These are phyloP conservation scores for Rugalucina vietnamica DNA, from an alignment of 2,888 invertebrate species.

Conservation along the genomic window DNA sequence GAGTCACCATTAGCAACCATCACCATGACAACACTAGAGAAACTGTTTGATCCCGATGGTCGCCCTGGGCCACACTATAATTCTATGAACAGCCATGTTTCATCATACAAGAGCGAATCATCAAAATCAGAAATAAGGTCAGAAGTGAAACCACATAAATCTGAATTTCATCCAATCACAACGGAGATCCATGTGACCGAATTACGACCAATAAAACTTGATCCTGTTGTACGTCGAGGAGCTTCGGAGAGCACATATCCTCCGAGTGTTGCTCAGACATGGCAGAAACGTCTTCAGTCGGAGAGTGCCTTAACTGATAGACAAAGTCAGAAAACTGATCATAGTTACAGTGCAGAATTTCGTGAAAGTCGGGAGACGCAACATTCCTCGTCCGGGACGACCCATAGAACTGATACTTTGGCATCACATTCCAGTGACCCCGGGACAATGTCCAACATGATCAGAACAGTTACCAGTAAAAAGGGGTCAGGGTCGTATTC, in stretches of 20 bases:
- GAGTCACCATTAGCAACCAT: background rate
- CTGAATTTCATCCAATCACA: conserved; percentile 60
- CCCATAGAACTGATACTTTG: conserved; percentile 8
- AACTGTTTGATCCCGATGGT: conserved; percentile 56
- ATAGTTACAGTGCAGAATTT: conserved; percentile 16
- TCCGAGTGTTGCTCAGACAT: conserved; percentile 29
- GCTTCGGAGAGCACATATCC: background rate
- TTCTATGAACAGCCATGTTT: conserved; percentile 53
- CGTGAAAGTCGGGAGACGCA: background rate
- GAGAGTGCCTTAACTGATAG: conserved; percentile 41
- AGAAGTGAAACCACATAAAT: conserved; percentile 33
- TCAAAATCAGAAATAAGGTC: conserved; percentile 57
- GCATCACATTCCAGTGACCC: conserved; percentile 24
- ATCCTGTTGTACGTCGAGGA: conserved; percentile 39
- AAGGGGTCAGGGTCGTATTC: conserved; percentile 38
- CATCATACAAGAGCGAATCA: conserved; percentile 51
- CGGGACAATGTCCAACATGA: conserved; percentile 47
- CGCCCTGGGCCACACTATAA: conserved; percentile 52
- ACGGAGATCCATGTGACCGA: conserved; percentile 65
- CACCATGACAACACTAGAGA: conserved; percentile 56
- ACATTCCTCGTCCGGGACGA: conserved; percentile 19
- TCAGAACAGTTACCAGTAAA: conserved; percentile 57
- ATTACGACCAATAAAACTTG: conserved; percentile 61
- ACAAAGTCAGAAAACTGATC: conserved; percentile 21
- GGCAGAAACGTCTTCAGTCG: conserved; percentile 55